A percentile compares a stretch with the other conserved stretches of the same genome.
Evolutionary conservation across 2,888 invertebrate genomes (phyloP).

Genomic region (Escarpia spicata): DNA sequence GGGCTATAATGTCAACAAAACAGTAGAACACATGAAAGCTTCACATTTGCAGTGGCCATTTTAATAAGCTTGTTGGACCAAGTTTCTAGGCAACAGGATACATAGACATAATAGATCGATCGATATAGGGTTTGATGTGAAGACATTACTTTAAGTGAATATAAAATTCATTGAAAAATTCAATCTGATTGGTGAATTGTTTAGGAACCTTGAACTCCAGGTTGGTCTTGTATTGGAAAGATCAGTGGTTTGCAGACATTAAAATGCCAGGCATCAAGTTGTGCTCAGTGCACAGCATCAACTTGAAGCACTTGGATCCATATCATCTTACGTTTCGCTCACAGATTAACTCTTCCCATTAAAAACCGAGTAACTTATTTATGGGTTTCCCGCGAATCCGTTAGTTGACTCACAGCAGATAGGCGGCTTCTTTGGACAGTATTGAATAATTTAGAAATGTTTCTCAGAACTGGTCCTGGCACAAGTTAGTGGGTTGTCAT

Average conservation of each 20-base stretch:
- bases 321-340: background rate
- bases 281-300: background rate
- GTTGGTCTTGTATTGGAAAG: background rate
- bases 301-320: background rate
- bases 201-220: background rate
- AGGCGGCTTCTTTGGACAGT: background rate
- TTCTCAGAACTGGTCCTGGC: background rate
- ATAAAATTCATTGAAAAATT: background rate
- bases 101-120: too few species aligned
- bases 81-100: too few species aligned
- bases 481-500: background rate
- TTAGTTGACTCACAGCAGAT: background rate
- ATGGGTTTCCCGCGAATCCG: constrained; percentile 10
- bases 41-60: too few species aligned
- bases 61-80: too few species aligned
- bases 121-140: background rate
- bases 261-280: background rate
- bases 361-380: constrained; percentile 12
- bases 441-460: constrained; percentile 16
- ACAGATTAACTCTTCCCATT: constrained; percentile 10
- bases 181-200: background rate
- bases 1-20: too few species aligned
- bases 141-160: background rate
- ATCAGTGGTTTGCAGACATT: background rate
- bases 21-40: too few species aligned